Evolutionary conservation across 2,888 invertebrate species (phyloP).

Genomic region (Heliconius charithonia): DNA sequence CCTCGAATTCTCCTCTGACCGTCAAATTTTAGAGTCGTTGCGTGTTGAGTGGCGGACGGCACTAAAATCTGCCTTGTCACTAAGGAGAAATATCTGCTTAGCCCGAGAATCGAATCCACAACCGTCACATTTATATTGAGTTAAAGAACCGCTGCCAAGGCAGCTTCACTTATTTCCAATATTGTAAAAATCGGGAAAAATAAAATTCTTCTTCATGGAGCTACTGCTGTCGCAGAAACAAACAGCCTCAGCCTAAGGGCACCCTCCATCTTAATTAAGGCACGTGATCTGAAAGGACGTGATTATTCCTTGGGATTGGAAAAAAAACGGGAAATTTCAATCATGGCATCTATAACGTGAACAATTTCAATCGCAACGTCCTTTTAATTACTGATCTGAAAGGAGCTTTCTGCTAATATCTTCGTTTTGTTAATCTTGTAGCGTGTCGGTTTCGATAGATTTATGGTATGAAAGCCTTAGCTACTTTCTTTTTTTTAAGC

Average conservation of each 20-base stretch:
- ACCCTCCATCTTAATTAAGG: slow-evolving; percentile 65
- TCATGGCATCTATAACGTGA: slow-evolving; percentile 56
- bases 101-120: neutral
- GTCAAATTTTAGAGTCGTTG: too few species aligned
- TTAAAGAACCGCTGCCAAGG: neutral
- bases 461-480: neutral
- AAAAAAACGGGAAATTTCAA: slow-evolving; percentile 53
- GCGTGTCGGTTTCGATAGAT: neutral
- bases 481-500: too few species aligned
- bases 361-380: slow-evolving; percentile 48
- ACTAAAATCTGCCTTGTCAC: too few species aligned
- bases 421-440: slow-evolving; percentile 15
- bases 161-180: neutral
- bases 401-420: slow-evolving; percentile 11
- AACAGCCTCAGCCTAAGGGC: slow-evolving; percentile 46
- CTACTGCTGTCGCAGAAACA: slow-evolving; percentile 18
- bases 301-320: slow-evolving; percentile 65
- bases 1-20: too few species aligned
- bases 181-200: neutral
- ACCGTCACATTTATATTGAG: neutral
- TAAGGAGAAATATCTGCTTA: too few species aligned
- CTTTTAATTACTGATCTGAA: slow-evolving; percentile 19
- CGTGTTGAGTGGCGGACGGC: too few species aligned
- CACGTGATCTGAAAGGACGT: slow-evolving; percentile 58
- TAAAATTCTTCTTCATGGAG: neutral